Percentiles rank a stretch among this genome's conserved stretches.
These are phyloP conservation scores for Acestrorhynchus altus DNA, from an alignment of 2,797 vertebrate species.

Conservation along the genomic window DNA sequence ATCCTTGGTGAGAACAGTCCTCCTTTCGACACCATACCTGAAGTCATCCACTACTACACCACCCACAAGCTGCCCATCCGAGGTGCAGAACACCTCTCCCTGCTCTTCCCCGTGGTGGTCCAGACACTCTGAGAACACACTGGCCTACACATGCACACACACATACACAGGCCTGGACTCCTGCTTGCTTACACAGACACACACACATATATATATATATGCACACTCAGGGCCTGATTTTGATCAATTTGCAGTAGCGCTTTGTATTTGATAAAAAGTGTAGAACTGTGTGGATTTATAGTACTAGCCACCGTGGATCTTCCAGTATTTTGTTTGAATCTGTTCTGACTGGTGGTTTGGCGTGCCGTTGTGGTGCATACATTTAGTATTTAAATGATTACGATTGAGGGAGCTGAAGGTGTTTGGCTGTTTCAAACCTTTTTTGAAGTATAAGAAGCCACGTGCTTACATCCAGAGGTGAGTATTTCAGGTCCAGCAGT, in stretches of 20 bases:
- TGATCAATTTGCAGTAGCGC: conserved; percentile 13
- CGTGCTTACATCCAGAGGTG: no score
- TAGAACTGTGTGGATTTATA: conserved; percentile 19
- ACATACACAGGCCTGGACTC: conserved; percentile 37
- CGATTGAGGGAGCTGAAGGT: not conserved
- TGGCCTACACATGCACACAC: conserved; percentile 54
- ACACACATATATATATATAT: conserved; percentile 30
- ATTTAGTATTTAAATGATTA: not conserved
- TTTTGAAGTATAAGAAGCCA: not conserved
- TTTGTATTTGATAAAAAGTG: conserved; percentile 38
- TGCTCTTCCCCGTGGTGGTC: conserved; percentile 86
- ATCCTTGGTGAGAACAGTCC: conserved; percentile 90
- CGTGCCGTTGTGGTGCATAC: conserved; percentile 3
- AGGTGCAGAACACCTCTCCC: conserved; percentile 86
- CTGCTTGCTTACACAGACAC: conserved; percentile 57
- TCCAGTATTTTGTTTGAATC: conserved; percentile 8
- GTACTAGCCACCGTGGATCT: not conserved
- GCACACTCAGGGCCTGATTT: conserved; percentile 53
- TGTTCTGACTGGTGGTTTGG: conserved; percentile 7
- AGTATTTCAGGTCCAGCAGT: no score
- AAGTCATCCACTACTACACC: conserved; percentile 88
- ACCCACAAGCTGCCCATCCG: conserved; percentile 88
- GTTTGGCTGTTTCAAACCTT: not conserved
- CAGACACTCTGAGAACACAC: conserved; percentile 81
- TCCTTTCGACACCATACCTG: conserved; percentile 86